phyloP scores from a whole-genome alignment of 2,888 invertebrate genomes.

The Chalcis sispes region DNA sequence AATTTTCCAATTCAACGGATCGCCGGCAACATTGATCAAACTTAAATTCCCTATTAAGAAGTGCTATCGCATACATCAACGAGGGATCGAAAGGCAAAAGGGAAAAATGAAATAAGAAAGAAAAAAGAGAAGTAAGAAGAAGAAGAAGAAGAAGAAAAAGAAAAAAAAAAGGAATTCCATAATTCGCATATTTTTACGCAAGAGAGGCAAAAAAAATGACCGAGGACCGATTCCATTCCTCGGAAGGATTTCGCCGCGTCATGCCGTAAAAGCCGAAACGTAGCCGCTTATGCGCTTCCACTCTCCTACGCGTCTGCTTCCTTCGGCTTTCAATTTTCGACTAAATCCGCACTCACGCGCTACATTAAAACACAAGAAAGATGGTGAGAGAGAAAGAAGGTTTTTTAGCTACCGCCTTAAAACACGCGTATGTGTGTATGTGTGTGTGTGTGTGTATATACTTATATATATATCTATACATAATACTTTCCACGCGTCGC shows the following conservation, averaged over 20 bases:
- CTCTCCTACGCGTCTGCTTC: not conserved
- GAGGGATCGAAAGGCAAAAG: too few species aligned
- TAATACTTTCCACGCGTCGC: too few species aligned
- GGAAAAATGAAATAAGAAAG: too few species aligned
- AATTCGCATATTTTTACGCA: constrained; percentile 50
- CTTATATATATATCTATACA: too few species aligned
- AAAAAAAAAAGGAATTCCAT: constrained; percentile 37
- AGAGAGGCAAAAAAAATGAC: constrained; percentile 27
- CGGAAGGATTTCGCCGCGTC: constrained; percentile 46
- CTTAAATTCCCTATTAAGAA: constrained; percentile 21
- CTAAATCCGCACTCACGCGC: constrained; percentile 29
- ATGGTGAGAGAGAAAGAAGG: not conserved
- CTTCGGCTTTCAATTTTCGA: constrained; percentile 25
- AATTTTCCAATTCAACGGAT: constrained; percentile 21
- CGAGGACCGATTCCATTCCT: constrained; percentile 18
- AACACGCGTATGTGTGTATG: too few species aligned
- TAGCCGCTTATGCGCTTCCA: not conserved
- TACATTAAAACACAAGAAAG: constrained; percentile 36
- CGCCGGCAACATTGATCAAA: constrained; percentile 17
- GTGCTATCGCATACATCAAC: constrained; percentile 25
- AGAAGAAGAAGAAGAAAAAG: too few species aligned
- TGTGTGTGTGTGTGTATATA: too few species aligned
- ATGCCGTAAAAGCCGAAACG: constrained; percentile 32
- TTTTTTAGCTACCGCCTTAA: too few species aligned
- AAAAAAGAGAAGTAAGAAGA: too few species aligned